Percentiles rank a stretch among this genome's conserved stretches.
phyloP scores from a whole-genome alignment of 2,113 vertebrate genomes.

The Chelonoidis abingdonii region DNA sequence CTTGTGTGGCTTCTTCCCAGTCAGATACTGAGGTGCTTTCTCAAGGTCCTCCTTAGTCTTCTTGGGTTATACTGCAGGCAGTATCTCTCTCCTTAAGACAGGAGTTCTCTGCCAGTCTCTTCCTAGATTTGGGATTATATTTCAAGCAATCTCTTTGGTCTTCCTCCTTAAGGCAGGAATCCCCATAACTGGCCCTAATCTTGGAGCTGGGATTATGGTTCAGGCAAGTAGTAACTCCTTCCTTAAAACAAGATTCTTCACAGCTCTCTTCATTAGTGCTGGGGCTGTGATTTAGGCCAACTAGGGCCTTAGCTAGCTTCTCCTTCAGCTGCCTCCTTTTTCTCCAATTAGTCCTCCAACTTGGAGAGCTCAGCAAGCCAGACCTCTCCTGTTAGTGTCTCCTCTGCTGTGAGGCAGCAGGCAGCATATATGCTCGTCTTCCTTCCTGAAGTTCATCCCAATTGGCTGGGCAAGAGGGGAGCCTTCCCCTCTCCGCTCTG shows the following conservation, averaged over 20 bases:
- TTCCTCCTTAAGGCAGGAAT: background rate
- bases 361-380: background rate
- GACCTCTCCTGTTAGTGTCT: background rate
- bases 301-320: background rate
- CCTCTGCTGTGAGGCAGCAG: too few relatives aligned
- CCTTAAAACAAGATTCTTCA: background rate
- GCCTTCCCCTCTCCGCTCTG: too few relatives aligned
- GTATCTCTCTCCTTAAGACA: too few relatives aligned
- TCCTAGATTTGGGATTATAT: too few relatives aligned
- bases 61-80: background rate
- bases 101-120: too few relatives aligned
- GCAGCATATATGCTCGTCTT: too few relatives aligned
- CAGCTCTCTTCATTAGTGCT: background rate
- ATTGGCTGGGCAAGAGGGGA: too few relatives aligned
- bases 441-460: too few relatives aligned
- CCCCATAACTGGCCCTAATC: background rate
- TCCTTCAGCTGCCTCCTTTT: background rate
- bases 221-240: background rate
- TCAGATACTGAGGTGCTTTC: background rate
- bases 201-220: background rate
- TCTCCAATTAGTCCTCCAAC: background rate
- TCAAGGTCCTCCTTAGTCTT: background rate
- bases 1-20: background rate
- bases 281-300: background rate
- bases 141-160: too few relatives aligned